Conservation (phyloP, 2,113 vertebrate genomes). For the Octodon degus region DNA sequence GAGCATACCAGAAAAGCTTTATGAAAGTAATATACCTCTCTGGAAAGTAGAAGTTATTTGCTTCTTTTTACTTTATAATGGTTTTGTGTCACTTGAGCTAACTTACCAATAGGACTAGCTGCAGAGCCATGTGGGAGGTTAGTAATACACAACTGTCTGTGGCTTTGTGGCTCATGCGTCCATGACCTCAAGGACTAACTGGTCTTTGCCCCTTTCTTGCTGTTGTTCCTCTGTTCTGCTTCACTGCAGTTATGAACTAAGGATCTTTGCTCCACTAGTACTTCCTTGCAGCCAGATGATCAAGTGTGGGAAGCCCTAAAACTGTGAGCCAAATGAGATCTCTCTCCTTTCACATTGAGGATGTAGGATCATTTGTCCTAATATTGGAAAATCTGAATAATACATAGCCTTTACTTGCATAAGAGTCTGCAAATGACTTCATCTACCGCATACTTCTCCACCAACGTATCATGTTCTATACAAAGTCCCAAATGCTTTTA, state of each 20-base stretch:
- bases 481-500: neutral
- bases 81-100: neutral
- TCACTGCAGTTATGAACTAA: neutral
- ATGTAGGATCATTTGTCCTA: neutral
- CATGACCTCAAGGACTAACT: neutral
- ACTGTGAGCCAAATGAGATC: neutral
- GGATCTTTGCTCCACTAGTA: neutral
- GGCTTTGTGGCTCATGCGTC: neutral
- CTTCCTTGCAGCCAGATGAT: neutral
- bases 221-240: neutral
- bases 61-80: neutral
- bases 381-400: neutral
- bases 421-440: neutral
- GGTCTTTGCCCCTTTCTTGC: neutral
- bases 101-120: neutral
- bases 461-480: neutral
- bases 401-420: neutral
- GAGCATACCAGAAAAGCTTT: neutral
- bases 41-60: neutral
- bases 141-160: neutral
- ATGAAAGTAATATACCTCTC: neutral
- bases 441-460: rapidly evolving
- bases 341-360: neutral
- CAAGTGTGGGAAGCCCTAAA: neutral
- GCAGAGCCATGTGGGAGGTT: neutral